These are phyloP conservation scores for Mycalesis mineus DNA, from an alignment of 2,888 invertebrate species.

Conservation along the genomic window DNA sequence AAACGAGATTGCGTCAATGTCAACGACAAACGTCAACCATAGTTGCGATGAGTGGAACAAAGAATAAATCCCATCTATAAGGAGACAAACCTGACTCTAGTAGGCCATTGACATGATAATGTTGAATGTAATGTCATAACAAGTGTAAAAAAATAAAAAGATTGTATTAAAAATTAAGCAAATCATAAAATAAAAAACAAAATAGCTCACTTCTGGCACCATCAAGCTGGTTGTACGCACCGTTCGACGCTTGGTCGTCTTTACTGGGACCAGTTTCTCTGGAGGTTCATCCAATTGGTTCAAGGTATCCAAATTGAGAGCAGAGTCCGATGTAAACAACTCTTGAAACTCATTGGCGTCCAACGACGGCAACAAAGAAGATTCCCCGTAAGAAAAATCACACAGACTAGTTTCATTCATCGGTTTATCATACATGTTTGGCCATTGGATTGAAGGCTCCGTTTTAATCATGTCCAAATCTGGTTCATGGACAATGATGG, in stretches of 20 bases:
- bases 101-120: too few relatives aligned
- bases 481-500: conserved; percentile 44
- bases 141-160: too few relatives aligned
- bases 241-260: conserved; percentile 39
- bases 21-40: too few relatives aligned
- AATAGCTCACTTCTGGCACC: conserved; percentile 35
- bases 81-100: too few relatives aligned
- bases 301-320: conserved; percentile 45
- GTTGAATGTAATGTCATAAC: too few relatives aligned
- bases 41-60: too few relatives aligned
- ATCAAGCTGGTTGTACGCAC: conserved; percentile 44
- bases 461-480: conserved; percentile 52
- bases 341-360: conserved; percentile 54
- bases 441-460: conserved; percentile 54
- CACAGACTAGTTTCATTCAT: conserved; percentile 50
- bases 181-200: neutral
- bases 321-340: conserved; percentile 43
- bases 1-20: too few relatives aligned
- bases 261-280: conserved; percentile 38
- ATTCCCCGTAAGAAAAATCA: conserved; percentile 60
- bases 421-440: conserved; percentile 40
- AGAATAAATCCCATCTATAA: too few relatives aligned
- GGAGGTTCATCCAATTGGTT: conserved; percentile 38
- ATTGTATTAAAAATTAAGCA: neutral
- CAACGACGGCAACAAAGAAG: conserved; percentile 40